Evolutionary conservation across 64 coral and sea anemone species (phyloP).

Genomic region (Stylophora pistillata): DNA sequence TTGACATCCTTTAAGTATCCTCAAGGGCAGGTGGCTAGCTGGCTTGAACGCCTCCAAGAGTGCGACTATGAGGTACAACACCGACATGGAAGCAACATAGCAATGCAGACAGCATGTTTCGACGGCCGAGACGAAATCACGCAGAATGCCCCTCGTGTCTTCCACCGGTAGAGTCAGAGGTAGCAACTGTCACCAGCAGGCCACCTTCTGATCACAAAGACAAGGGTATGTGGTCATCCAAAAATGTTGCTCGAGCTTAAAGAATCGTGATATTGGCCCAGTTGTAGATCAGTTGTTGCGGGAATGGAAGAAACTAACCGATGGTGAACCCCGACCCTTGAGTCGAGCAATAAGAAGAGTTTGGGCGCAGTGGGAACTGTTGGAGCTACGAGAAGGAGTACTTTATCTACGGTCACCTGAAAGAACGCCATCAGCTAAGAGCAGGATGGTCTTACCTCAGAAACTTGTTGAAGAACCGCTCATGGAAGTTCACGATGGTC

Average conservation of each 20-base stretch:
- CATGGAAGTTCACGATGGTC: conserved; percentile 41
- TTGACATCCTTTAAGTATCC: conserved; percentile 35
- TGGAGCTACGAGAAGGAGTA: conserved; percentile 22
- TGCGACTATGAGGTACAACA: conserved; percentile 40
- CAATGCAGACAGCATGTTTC: conserved; percentile 55
- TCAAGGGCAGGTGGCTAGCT: conserved; percentile 31
- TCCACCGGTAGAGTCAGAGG: not conserved
- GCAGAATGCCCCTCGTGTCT: conserved; percentile 27
- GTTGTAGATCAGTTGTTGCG: conserved; percentile 17
- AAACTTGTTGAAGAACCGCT: not conserved
- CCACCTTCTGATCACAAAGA: too few relatives aligned
- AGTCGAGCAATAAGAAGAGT: conserved; percentile 6
- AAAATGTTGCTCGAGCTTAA: not conserved
- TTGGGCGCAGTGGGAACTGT: conserved; percentile 40
- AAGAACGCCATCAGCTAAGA: not conserved
- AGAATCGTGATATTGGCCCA: conserved; percentile 27
- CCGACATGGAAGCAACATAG: conserved; percentile 19
- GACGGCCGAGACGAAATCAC: conserved; percentile 37
- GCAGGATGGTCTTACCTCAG: conserved; percentile 30
- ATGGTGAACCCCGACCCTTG: conserved; percentile 18
- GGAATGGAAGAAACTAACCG: conserved; percentile 35
- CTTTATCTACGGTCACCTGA: conserved; percentile 17
- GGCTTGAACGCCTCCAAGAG: conserved; percentile 36
- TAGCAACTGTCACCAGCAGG: not conserved
- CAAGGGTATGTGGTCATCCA: too few relatives aligned